phyloP scores from a whole-genome alignment of 2,113 vertebrate genomes.

The Dasyprocta punctata region DNA sequence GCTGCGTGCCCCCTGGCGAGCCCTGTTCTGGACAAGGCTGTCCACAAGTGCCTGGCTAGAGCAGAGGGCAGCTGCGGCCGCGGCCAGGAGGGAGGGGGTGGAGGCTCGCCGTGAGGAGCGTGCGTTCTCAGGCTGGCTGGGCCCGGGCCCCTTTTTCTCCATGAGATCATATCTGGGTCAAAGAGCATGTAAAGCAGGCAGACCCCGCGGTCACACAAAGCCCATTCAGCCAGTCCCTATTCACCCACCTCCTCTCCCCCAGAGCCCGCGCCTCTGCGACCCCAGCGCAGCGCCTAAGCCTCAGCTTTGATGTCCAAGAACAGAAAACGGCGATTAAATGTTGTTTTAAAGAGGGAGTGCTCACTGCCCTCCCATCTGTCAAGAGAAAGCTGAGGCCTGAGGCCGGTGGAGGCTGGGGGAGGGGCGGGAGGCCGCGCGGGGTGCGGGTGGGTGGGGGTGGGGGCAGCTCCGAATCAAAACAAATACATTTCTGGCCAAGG shows the following conservation, averaged over 20 bases:
- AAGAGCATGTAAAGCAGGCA: constrained; percentile 88
- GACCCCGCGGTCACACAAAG: constrained; percentile 85
- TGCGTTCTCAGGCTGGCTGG: constrained; percentile 80
- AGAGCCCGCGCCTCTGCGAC: constrained; percentile 64
- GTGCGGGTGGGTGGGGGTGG: background rate
- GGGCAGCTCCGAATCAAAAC: background rate
- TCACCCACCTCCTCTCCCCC: constrained; percentile 82
- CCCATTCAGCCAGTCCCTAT: constrained; percentile 85
- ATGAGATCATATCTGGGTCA: constrained; percentile 93
- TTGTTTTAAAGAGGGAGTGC: constrained; percentile 81
- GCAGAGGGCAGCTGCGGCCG: constrained; percentile 46
- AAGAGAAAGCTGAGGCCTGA: constrained; percentile 71
- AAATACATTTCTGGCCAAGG: background rate
- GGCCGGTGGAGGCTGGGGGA: background rate
- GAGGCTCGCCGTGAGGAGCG: constrained; percentile 50
- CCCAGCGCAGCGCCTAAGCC: constrained; percentile 76
- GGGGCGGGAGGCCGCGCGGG: background rate
- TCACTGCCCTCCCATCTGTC: constrained; percentile 79
- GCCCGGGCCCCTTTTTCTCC: constrained; percentile 85
- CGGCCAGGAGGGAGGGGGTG: constrained; percentile 55
- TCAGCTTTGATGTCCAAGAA: constrained; percentile 81
- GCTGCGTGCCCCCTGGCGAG: background rate
- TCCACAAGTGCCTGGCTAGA: background rate
- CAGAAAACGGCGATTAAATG: constrained; percentile 82
- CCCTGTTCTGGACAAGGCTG: background rate